Conservation (phyloP, 1,140 invertebrate genomes). For the Polypedilum vanderplanki region DNA sequence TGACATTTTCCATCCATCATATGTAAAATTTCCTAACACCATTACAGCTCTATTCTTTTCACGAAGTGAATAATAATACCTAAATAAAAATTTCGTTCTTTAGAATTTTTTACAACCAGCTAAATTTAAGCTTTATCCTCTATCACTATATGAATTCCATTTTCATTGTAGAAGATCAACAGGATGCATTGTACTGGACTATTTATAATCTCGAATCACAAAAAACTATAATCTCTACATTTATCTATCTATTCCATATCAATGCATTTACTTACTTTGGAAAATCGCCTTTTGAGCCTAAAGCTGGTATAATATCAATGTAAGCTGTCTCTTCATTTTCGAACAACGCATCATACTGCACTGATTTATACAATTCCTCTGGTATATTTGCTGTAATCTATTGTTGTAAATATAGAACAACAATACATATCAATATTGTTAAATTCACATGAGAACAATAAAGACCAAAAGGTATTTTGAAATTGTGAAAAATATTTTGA, state of each 20-base stretch:
- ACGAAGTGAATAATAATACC: constrained; percentile 38
- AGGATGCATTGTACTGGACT: too few species aligned
- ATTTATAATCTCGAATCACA: too few species aligned
- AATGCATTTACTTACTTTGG: constrained; percentile 7
- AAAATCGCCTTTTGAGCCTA: constrained; percentile 31
- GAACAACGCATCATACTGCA: constrained; percentile 37
- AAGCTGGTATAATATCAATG: constrained; percentile 35
- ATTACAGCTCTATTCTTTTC: constrained; percentile 32
- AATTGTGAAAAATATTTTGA: neutral
- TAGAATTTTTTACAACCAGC: too few species aligned
- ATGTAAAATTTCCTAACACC: constrained; percentile 37
- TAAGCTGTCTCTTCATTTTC: constrained; percentile 39
- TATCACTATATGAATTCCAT: too few species aligned
- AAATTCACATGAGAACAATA: neutral
- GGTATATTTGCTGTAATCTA: constrained; percentile 39
- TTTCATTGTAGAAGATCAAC: too few species aligned
- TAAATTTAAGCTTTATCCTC: too few species aligned
- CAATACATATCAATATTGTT: too few species aligned
- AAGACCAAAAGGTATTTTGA: neutral
- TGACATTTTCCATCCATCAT: constrained; percentile 36
- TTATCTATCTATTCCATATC: neutral
- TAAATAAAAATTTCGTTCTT: constrained; percentile 30
- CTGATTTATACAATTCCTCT: constrained; percentile 32
- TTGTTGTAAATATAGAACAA: too few species aligned
- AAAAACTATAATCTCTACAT: too few species aligned